phyloP scores from a whole-genome alignment of 2,797 vertebrate genomes.

The Mallotus villosus region DNA sequence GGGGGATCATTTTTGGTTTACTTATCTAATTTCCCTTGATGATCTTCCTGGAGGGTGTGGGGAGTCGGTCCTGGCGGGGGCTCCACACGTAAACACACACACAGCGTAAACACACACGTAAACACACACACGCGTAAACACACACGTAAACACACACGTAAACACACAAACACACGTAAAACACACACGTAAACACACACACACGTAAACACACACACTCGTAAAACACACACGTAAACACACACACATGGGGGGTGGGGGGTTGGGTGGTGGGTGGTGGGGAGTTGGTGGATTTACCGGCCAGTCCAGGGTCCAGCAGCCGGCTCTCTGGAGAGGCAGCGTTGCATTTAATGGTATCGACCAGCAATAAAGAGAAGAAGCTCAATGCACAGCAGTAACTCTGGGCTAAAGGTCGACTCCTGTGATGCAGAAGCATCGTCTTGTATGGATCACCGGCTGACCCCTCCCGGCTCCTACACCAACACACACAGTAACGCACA shows the following conservation, averaged over 20 bases:
- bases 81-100: background rate
- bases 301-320: slow-evolving; percentile 46
- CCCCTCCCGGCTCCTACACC: slow-evolving; percentile 13
- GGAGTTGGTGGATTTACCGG: slow-evolving; percentile 54
- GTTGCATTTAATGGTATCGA: slow-evolving; percentile 70
- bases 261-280: slow-evolving; percentile 27
- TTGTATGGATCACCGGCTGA: too few relatives aligned
- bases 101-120: background rate
- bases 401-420: too few relatives aligned
- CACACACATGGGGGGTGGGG: slow-evolving; percentile 7
- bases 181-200: background rate
- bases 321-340: slow-evolving; percentile 45
- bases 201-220: background rate
- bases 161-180: background rate
- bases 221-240: background rate
- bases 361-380: slow-evolving; percentile 59
- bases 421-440: too few relatives aligned
- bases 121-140: background rate
- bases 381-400: slow-evolving; percentile 20
- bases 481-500: too few relatives aligned
- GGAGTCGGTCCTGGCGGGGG: too few relatives aligned
- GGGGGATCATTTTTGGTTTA: too few relatives aligned
- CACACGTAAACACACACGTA: background rate
- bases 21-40: background rate
- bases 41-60: too few relatives aligned